Percentiles rank a stretch among this genome's conserved stretches.
phyloP scores from a whole-genome alignment of 2,113 vertebrate genomes.

The Nothocercus julius region DNA sequence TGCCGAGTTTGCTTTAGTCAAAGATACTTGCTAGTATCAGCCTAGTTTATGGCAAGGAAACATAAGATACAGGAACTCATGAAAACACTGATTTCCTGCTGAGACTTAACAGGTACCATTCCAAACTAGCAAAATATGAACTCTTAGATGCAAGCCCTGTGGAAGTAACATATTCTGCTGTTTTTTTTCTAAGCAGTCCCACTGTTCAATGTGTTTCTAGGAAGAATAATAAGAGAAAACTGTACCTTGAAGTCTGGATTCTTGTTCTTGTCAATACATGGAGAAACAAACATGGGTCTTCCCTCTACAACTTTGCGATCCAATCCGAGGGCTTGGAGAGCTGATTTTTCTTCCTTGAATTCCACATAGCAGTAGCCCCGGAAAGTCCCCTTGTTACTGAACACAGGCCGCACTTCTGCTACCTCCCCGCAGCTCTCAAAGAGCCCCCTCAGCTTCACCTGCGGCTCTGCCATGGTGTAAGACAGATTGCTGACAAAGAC shows the following conservation, averaged over 20 bases:
- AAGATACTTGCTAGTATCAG: not conserved
- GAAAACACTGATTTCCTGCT: not conserved
- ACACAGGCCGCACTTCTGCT: conserved; percentile 84
- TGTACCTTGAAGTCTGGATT: conserved; percentile 95
- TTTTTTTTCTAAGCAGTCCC: not conserved
- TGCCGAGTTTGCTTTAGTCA: not conserved
- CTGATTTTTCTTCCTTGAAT: conserved; percentile 82
- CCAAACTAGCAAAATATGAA: rapidly evolving
- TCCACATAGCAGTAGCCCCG: conserved; percentile 93
- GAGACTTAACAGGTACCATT: not conserved
- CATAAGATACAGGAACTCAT: rapidly evolving
- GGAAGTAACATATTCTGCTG: not conserved
- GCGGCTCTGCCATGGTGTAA: conserved; percentile 87
- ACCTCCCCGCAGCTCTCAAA: conserved; percentile 89
- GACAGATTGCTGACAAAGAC: conserved; percentile 96
- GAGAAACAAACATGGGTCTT: conserved; percentile 96
- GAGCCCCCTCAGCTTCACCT: conserved; percentile 80
- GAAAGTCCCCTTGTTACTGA: conserved; percentile 85
- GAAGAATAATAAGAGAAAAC: not conserved
- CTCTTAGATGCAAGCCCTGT: rapidly evolving
- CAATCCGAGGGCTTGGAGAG: conserved; percentile 84
- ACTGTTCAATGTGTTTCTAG: not conserved
- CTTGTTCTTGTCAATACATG: conserved; percentile 94
- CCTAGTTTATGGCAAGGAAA: not conserved
- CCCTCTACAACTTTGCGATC: conserved; percentile 87